Conservation (phyloP, 1,140 invertebrate genomes). For the Brachionus rubens region DNA sequence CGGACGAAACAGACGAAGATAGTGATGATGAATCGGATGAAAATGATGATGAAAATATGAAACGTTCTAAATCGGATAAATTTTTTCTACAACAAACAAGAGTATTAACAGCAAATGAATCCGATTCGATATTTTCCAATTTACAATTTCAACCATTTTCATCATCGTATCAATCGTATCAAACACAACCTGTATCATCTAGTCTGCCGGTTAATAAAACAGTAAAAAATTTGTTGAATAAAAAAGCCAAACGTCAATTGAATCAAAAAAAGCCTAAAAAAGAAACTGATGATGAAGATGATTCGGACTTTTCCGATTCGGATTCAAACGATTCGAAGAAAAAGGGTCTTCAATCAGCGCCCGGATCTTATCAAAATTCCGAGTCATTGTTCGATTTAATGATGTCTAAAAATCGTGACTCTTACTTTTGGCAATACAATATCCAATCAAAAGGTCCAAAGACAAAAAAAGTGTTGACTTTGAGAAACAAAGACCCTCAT, state of each 20-base stretch:
- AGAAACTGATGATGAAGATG: slow-evolving; percentile 18
- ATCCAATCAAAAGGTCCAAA: slow-evolving; percentile 96
- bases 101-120: not conserved
- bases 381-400: slow-evolving; percentile 29
- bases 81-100: not conserved
- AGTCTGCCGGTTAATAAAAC: slow-evolving; percentile 16
- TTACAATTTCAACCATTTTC: not conserved
- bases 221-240: not conserved
- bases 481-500: slow-evolving; percentile 75
- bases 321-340: slow-evolving; percentile 20
- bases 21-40: not conserved
- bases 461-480: slow-evolving; percentile 56
- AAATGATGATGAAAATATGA: not conserved
- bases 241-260: not conserved
- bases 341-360: slow-evolving; percentile 1
- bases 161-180: not conserved
- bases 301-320: slow-evolving; percentile 11
- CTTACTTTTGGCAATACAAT: slow-evolving; percentile 96
- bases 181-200: not conserved
- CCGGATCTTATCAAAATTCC: slow-evolving; percentile 3
- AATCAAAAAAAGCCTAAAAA: not conserved
- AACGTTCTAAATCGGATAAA: slow-evolving; percentile 5
- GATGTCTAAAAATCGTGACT: slow-evolving; percentile 28
- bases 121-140: not conserved
- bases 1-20: not conserved